These are phyloP conservation scores for Microcaecilia unicolor DNA, from an alignment of 2,797 vertebrate species.

Conservation along the genomic window DNA sequence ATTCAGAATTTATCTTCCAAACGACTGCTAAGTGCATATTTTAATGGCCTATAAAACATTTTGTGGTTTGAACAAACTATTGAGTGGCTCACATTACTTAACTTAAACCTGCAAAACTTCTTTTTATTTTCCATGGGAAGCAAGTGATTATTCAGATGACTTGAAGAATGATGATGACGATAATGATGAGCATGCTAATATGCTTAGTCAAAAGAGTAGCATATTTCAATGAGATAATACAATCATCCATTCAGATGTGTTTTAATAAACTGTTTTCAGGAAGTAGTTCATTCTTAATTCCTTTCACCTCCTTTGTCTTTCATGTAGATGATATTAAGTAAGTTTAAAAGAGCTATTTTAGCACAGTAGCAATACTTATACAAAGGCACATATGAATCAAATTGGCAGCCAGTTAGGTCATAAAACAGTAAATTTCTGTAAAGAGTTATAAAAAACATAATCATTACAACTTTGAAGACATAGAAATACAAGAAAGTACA, in stretches of 20 bases:
- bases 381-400: too few species aligned
- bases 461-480: too few species aligned
- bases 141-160: not conserved
- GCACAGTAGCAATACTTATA: too few species aligned
- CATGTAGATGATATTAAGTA: too few species aligned
- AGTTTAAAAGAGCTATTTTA: too few species aligned
- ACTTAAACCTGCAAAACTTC: not conserved
- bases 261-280: not conserved
- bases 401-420: too few species aligned
- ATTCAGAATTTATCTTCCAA: slow-evolving; percentile 3
- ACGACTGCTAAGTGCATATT: not conserved
- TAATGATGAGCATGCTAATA: slow-evolving; percentile 2
- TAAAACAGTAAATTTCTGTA: too few species aligned
- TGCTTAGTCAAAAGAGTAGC: not conserved
- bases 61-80: not conserved
- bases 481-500: too few species aligned
- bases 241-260: not conserved
- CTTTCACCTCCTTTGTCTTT: slow-evolving; percentile 5
- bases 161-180: not conserved
- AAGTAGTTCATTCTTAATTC: not conserved
- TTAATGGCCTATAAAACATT: not conserved
- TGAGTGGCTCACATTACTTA: not conserved
- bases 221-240: slow-evolving; percentile 3
- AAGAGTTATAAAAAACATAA: too few species aligned
- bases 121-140: not conserved